phyloP scores from a whole-genome alignment of 35 echinoderm and acorn worm species.

The Apostichopus californicus region DNA sequence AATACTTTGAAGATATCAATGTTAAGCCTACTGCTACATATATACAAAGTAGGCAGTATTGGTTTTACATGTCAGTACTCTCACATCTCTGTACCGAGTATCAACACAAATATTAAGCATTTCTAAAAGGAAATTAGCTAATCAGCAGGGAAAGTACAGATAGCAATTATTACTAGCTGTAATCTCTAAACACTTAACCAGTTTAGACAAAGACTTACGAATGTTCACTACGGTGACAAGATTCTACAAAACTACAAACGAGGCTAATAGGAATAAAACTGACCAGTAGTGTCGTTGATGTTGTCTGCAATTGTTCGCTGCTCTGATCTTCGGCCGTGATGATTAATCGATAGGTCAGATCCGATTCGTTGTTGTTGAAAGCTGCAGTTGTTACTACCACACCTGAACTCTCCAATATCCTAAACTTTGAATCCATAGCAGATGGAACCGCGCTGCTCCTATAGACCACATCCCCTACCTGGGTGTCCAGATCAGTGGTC shows the following conservation, averaged over 20 bases:
- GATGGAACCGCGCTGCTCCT: not conserved
- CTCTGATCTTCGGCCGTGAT: constrained; percentile 18
- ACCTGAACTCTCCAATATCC: constrained; percentile 25
- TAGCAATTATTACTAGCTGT: not conserved
- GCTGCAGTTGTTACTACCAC: constrained; percentile 1
- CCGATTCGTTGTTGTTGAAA: not conserved
- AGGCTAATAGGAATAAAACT: not conserved
- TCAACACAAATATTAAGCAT: too few species aligned
- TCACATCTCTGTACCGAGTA: too few species aligned
- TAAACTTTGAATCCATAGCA: constrained; percentile 13
- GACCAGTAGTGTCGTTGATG: constrained; percentile 38
- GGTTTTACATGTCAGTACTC: too few species aligned
- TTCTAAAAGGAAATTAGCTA: too few species aligned
- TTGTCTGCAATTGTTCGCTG: not conserved
- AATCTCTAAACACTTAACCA: too few species aligned
- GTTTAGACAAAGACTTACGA: not conserved
- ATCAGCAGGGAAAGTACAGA: not conserved
- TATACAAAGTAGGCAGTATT: too few species aligned
- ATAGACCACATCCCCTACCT: not conserved
- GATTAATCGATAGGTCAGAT: not conserved
- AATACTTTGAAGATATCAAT: too few species aligned
- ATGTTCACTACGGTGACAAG: not conserved
- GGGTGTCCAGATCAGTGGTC: constrained; percentile 8
- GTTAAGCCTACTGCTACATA: too few species aligned
- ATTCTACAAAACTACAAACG: not conserved